phyloP scores from a whole-genome alignment of 2,888 invertebrate genomes.

The Apodemia zela region DNA sequence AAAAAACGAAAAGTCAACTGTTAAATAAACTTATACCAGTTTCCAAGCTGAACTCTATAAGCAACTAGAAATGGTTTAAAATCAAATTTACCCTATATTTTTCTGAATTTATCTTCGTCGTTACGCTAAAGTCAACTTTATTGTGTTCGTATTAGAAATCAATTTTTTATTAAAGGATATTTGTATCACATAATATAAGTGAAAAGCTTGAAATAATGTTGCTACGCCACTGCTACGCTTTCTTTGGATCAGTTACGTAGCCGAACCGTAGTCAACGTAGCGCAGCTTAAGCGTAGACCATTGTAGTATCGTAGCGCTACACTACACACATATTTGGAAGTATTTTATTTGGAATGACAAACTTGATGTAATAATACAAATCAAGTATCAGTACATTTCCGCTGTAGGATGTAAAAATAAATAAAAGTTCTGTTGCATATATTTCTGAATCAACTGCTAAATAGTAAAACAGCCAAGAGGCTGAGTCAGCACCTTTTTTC shows the following conservation, averaged over 20 bases:
- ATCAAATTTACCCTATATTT: not conserved
- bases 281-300: not conserved
- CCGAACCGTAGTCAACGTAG: not conserved
- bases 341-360: too few species aligned
- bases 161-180: not conserved
- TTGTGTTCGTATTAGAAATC: not conserved
- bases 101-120: not conserved
- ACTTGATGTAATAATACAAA: too few species aligned
- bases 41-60: not conserved
- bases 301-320: not conserved
- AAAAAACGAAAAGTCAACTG: not conserved
- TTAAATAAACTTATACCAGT: too few species aligned
- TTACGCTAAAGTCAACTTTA: not conserved
- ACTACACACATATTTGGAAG: not conserved
- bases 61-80: not conserved
- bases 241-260: not conserved
- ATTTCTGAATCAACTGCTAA: too few species aligned
- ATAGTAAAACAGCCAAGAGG: too few species aligned
- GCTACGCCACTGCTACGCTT: not conserved
- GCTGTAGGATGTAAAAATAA: too few species aligned
- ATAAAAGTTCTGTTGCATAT: too few species aligned
- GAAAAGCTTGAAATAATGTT: not conserved
- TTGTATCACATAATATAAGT: not conserved
- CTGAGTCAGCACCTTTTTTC: too few species aligned
- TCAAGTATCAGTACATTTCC: too few species aligned